Base-by-base conservation (phyloP, 2,113 vertebrate species). In the Hemibagrus wyckioides region DNA sequence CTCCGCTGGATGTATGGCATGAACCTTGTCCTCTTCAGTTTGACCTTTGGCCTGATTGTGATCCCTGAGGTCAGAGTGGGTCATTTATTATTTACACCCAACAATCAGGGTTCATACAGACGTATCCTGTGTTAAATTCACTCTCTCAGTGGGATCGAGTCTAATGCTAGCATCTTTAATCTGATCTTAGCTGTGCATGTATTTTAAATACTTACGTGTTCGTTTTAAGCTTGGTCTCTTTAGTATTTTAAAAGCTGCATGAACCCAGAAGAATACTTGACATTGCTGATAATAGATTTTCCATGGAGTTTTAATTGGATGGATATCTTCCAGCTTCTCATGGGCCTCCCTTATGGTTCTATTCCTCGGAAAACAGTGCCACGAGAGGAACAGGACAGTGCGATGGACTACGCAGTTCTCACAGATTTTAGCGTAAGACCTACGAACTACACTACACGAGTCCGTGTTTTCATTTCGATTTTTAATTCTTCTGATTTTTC, bases 1-100 rank as follows among this genome's bases (percentile, higher is more conserved):
- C 96, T 99, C 82, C 96, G 98, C 30, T 99, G 98, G 98, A 99
- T 99, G 97, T 99, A 99, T 0, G 98, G 98, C 71, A 97, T 99
- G 91, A 99, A 99, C 90, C 95, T 99, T 1, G 97, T 99, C 11
- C 96, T 99, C 56, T 99, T 99, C 90, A 96, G 97, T 10, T 95
- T 99, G 90, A 99, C 98, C 84, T 99, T 99, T 93, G 98, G 98
- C 77, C 94, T 99, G 57, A 96, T 99, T 89, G 97, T 99, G 88
- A 97, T 99, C 91, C 98, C 98, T 87, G 98, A 99, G 97, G 98
- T 99, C 92, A 94, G 92, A 4, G 48, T 63, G 17, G 76, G 2
- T 54, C 8, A 36, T 80, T 14, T 25, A 25, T 80, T 80, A 57
- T 57, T 57, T 3, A 36, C 25, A 2, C 21, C 1, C 19, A 80